Base-by-base conservation (phyloP, 2,888 invertebrate genomes). In the Timema cristinae region DNA sequence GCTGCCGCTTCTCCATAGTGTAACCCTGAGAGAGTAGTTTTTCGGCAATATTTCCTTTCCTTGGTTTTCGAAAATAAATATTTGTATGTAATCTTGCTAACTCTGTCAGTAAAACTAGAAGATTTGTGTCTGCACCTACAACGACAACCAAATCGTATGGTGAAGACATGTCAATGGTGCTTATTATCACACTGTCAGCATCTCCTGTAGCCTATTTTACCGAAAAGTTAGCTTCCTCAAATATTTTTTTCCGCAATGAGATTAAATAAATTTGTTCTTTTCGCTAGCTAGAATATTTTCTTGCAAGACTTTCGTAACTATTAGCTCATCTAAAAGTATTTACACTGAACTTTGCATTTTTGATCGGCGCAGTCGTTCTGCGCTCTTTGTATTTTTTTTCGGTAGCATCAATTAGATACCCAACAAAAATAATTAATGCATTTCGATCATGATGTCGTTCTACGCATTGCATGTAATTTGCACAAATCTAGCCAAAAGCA, bases 1-100 rank as follows among this genome's bases (percentile, higher is more conserved):
- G 54, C 54, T 48, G 48, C 61, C 48, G 48, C 48, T 61, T 61
- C 61, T 61, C 61, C 61, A 61, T 61, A 61, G 1, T 61, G 61
- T 61, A 61, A 13, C 32, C 61, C 48, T 48, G 7, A 61, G 7
- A 61, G 5, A 61, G 61, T 61, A 61, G 8, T 61, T 61, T 61
- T 15, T 16, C 1, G 48, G 48, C 32, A 61, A 61, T 61, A 10
- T 61, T 61, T 15, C 13, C 61, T 61, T 48, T 15, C 16, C 59
- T 6, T 59, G 59, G 56, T 56, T 6, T 56, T n/a, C 54, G 32
- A 32, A 32, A 32, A 32, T 32, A 56, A 56, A 56, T 7, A 13
- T 11, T 56, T 56, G 56, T 5, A 56, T 56, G 56, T 15, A 7
- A 56, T 56, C 56, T 56, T 16, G 56, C n/a, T 16, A 56, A 16